These are phyloP conservation scores for Papilio aristodemus DNA, from an alignment of 1,140 invertebrate species.

Conservation along the genomic window DNA sequence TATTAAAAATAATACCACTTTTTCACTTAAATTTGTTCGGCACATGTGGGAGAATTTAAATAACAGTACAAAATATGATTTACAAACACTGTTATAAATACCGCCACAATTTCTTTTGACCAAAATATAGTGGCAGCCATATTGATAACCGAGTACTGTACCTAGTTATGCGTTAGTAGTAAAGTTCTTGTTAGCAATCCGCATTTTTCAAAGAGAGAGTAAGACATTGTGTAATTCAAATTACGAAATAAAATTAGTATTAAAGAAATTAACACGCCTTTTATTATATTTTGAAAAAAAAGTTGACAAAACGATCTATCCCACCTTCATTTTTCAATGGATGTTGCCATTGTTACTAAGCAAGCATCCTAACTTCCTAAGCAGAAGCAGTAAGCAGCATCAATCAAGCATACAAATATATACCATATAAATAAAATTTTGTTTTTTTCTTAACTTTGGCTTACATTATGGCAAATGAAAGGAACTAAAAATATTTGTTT, in stretches of 20 bases:
- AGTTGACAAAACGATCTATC: constrained; percentile 11
- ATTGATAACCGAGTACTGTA: constrained; percentile 20
- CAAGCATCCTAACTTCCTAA: neutral
- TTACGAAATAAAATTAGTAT: constrained; percentile 9
- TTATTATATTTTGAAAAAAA: constrained; percentile 24
- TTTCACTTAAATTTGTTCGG: constrained; percentile 28
- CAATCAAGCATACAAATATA: no score
- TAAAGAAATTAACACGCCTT: neutral
- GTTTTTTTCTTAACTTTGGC: no score
- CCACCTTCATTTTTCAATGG: neutral
- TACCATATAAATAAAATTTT: no score
- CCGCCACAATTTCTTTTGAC: constrained; percentile 32
- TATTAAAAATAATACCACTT: neutral
- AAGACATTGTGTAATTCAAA: constrained; percentile 1
- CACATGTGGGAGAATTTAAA: constrained; percentile 29
- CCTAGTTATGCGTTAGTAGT: neutral
- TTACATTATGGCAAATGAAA: no score
- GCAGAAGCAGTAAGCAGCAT: no score
- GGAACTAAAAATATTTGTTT: no score
- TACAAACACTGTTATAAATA: constrained; percentile 11
- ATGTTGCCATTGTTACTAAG: neutral
- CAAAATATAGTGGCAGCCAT: constrained; percentile 30
- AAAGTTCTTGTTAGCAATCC: constrained; percentile 19
- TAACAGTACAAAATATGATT: constrained; percentile 15
- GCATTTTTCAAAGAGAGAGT: neutral